Base-by-base conservation (phyloP, 1,140 invertebrate species). In the Hestina assimilis region DNA sequence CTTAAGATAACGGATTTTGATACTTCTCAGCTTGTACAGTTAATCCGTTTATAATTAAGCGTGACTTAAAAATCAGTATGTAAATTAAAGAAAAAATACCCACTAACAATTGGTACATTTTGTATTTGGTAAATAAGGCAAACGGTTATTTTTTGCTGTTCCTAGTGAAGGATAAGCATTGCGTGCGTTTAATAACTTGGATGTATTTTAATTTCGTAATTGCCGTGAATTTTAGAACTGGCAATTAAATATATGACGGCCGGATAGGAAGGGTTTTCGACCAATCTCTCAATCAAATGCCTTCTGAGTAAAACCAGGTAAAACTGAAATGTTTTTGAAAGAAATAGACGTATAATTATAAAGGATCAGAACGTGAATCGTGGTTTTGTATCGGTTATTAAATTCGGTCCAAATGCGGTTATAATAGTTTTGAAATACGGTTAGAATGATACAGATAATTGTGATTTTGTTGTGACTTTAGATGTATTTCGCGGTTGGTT, bases 401-500 rank as follows among this genome's bases (percentile, higher is more conserved):
- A 84, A 79, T 79, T 77, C 72, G 61, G 66, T 51, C 57, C 79
- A 87, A 87, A 87, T 85, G 82, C 53, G 75, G 71, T 87, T 87
- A 85, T 87, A 87, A 87, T 87, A 59, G 83, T 71, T 67, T 29
- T n/a, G 43, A 57, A 61, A 52, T 55, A 51, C 38, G 48, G 66
- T 66, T 57, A 59, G 35, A 78, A 75, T 78, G 75, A 79, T 81
- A 83, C 74, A 75, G 70, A 70, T 66, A 50, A 66, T 51, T 48
- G 57, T 69, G 55, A 65, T 69, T 74, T 66, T 69, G 57, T 71
- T 72, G 57, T 69, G 59, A 64, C 66, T 60, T 46, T 29, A 50
- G 15, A 54, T 12, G 41, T 53, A 65, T 53, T 66, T 64, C 56
- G 67, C 61, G 58, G 47, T 41, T 53, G 60, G 40, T 52, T 48